Base-by-base conservation (phyloP, 2,888 invertebrate species). In the Tenthredo notha region DNA sequence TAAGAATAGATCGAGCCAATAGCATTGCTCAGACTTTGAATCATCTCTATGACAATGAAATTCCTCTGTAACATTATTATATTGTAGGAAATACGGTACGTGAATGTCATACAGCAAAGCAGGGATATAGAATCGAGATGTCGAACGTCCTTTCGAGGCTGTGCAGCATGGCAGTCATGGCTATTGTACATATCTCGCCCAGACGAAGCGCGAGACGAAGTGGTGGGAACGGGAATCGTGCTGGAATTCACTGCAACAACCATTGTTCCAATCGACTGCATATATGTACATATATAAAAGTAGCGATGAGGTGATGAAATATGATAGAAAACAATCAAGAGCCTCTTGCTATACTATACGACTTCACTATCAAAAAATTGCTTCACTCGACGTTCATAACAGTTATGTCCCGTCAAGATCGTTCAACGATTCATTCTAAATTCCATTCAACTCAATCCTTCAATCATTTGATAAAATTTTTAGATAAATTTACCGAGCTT, bases 71-170 rank as follows among this genome's bases (percentile, higher is more conserved):
- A 89, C 88, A 88, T 90, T 90, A 90, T 90, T 89, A 90, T 90
- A 90, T 87, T 88, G 88, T 91, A 89, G 90, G 90, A 91, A 90
- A 90, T 90, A 90, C 54, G 33, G 18, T 33, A 90, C 90, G 90
- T 91, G 90, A 89, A 87, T 86, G 87, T 88, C 89, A 90, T 90
- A 86, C 86, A 67, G 74, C 61, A 84, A 43, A 61, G 29, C 40
- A 74, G 29, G 70, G n/a, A 37, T 67, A 29, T 74, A 29, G 77
- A 1, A 33, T 86, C 87, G 84, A 89, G 89, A 89, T 90, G 87
- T 89, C 89, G 40, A 80, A 80, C 80, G 80, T 80, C 89, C 89
- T 89, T 89, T 86, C 89, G 90, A 89, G 90, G 90, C 88, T 89
- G 89, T 86, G 85, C 5, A 77, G 25, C 18, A 15, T 9, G 54